Base-by-base conservation (phyloP, 2,113 vertebrate species). In the Murina feae region DNA sequence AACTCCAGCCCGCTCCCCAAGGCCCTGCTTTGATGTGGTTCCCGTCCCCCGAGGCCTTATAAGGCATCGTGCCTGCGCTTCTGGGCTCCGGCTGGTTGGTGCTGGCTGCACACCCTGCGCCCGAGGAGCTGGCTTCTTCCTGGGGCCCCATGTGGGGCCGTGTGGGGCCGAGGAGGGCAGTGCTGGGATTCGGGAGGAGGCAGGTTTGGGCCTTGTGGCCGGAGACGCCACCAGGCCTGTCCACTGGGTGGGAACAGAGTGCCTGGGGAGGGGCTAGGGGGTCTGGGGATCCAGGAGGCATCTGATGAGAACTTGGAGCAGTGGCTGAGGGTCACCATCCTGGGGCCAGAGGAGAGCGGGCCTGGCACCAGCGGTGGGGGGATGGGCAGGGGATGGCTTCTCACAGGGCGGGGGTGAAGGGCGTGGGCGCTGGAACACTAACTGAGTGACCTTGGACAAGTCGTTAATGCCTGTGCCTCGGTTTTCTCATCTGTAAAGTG, bases 21-120 rank as follows among this genome's bases (percentile, higher is more conserved):
- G 95, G 94, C 95, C 11, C 0, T 0, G 91, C 98, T 98, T 98
- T 98, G 98, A 98, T 98, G 98, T 98, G 98, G 97, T 96, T 96
- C 93, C 91, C 75, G 85, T 93, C 96, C 97, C 96, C 2, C 0
- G 60, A 96, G 97, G 97, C 97, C 98, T 97, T 98, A 98, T 98
- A 98, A 97, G 98, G 98, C 97, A 95, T 97, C 95, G 93, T 97
- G 97, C 96, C 91, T 96, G 95, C 21, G 23, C 9, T 49, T 74
- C 91, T 74, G 83, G 86, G 39, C 86, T 91, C 51, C 20, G 69
- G 75, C 60, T 87, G 89, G 63, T 12, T 87, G 89, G 63, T 12
- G 79, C 84, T 71, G 86, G 80, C 94, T 23, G 28, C 86, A 86
- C 71, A 83, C 96, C 92, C 93, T 42, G 92, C 14, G 1, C 68